Evolutionary conservation across 2,888 invertebrate genomes (phyloP).

Genomic region (Capitulum mitella): DNA sequence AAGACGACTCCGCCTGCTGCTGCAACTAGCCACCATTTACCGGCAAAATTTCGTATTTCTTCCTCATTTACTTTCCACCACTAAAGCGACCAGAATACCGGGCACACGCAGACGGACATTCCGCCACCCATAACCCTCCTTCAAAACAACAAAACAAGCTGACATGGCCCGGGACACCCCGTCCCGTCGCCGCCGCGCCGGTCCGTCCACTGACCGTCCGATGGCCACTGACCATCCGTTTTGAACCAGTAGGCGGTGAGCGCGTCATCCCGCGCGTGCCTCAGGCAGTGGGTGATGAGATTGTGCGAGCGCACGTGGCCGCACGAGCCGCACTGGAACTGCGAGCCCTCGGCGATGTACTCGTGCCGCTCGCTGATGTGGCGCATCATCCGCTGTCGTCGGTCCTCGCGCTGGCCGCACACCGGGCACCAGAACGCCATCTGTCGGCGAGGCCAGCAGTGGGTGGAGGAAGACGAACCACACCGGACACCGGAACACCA

Average conservation of each 20-base stretch:
- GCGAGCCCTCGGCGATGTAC: constrained; percentile 17
- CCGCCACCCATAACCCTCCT: too few species aligned
- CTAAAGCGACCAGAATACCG: too few species aligned
- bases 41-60: too few species aligned
- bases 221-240: background rate
- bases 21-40: too few species aligned
- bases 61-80: too few species aligned
- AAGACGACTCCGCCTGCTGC: too few species aligned
- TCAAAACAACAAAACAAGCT: too few species aligned
- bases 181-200: too few species aligned
- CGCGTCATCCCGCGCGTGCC: background rate
- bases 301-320: constrained; percentile 17
- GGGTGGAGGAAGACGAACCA: constrained; percentile 51
- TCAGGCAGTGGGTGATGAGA: constrained; percentile 8
- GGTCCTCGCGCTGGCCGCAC: constrained; percentile 19
- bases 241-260: constrained; percentile 24
- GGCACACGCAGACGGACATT: too few species aligned
- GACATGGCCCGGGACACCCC: too few species aligned
- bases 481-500: background rate
- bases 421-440: constrained; percentile 60
- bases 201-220: too few species aligned
- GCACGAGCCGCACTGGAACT: constrained; percentile 20
- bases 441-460: constrained; percentile 93
- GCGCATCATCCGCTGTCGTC: background rate
- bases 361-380: constrained; percentile 5